A percentile compares a stretch with the other conserved stretches of the same genome.
Evolutionary conservation across 2,113 vertebrate genomes (phyloP).

Genomic region (Pituophis catenifer): DNA sequence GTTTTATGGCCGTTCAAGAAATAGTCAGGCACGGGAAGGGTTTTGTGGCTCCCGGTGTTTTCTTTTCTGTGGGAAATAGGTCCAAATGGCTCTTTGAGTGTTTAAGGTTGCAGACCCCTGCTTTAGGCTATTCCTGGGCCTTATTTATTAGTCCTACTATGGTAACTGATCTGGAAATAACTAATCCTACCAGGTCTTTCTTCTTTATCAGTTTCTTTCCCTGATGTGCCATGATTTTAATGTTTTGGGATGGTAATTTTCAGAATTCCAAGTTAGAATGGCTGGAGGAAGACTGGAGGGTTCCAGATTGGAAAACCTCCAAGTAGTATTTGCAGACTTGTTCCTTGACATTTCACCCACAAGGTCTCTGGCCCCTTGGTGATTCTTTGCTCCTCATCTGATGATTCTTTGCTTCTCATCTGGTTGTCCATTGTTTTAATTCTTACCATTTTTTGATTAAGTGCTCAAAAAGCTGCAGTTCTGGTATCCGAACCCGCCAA

Average conservation of each 20-base stretch:
- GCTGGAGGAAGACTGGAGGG: background rate
- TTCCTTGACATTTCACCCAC: background rate
- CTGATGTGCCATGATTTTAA: background rate
- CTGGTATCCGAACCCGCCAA: constrained; percentile 83
- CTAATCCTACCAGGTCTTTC: background rate
- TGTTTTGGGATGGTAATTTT: background rate
- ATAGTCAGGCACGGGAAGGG: too few species aligned
- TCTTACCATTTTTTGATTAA: constrained; percentile 50
- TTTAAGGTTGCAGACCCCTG: too few species aligned
- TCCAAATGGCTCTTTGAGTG: too few species aligned
- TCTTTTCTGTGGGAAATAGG: too few species aligned
- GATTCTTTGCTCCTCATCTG: background rate
- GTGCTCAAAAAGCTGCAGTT: constrained; percentile 89
- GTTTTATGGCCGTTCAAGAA: too few species aligned
- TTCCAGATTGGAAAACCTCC: background rate
- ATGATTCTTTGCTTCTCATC: background rate
- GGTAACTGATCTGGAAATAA: background rate
- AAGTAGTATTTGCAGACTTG: background rate
- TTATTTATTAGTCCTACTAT: background rate
- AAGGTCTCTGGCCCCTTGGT: background rate
- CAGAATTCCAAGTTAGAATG: background rate
- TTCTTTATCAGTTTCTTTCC: background rate
- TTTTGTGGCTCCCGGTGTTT: too few species aligned
- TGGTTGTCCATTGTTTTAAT: background rate
- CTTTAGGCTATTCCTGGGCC: background rate